A percentile compares a stretch with the other conserved stretches of the same genome.
These are phyloP conservation scores for Brachymystax lenok DNA, from an alignment of 2,797 vertebrate species.

Conservation along the genomic window DNA sequence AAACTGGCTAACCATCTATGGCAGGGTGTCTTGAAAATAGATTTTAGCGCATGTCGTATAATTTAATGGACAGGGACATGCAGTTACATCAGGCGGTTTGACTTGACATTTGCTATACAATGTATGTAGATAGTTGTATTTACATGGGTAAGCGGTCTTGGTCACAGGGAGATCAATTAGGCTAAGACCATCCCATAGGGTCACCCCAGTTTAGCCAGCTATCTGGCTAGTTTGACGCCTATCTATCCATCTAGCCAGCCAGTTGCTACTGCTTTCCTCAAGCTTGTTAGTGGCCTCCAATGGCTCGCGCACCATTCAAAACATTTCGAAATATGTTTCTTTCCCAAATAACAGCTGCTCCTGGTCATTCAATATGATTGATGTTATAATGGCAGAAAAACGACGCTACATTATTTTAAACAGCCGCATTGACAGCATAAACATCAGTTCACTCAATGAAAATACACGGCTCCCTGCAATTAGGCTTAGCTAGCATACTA, in stretches of 20 bases:
- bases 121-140: neutral
- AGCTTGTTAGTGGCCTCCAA: too few relatives aligned
- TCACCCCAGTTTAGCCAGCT: neutral
- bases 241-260: too few relatives aligned
- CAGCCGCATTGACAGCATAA: slow-evolving; percentile 22
- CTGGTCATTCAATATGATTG: neutral
- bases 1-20: slow-evolving; percentile 38
- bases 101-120: neutral
- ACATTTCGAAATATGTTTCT: neutral
- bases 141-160: neutral
- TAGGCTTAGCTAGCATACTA: slow-evolving; percentile 3
- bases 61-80: neutral
- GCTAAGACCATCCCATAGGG: neutral
- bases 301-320: neutral
- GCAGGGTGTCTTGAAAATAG: neutral
- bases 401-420: neutral
- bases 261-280: too few relatives aligned
- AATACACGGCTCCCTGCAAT: neutral
- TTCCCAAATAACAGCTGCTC: neutral
- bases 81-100: neutral
- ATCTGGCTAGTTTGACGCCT: too few relatives aligned
- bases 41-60: neutral
- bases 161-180: neutral
- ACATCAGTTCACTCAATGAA: neutral
- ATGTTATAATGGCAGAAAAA: neutral